Evolutionary conservation across 2,888 invertebrate species (phyloP).

Genomic region (Dicyrtoma fusca): DNA sequence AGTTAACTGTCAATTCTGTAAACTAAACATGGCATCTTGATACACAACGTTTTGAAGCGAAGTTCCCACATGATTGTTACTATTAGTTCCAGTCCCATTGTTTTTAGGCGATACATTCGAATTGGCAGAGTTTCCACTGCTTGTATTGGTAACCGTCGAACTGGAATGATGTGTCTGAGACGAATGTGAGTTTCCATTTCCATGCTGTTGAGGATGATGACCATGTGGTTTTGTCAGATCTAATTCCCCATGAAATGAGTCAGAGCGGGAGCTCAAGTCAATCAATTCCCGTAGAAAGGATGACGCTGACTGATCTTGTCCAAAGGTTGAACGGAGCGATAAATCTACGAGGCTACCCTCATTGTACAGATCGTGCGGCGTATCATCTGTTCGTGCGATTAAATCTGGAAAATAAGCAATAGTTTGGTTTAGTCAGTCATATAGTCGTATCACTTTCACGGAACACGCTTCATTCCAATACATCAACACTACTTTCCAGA

Average conservation of each 20-base stretch:
- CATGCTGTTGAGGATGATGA: constrained; percentile 34
- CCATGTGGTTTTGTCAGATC: constrained; percentile 50
- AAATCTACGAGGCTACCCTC: constrained; percentile 53
- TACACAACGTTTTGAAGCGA: constrained; percentile 50
- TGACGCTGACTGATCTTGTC: constrained; percentile 51
- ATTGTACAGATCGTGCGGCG: constrained; percentile 43
- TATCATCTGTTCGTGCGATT: constrained; percentile 49
- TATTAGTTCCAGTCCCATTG: constrained; percentile 14
- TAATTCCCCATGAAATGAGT: constrained; percentile 52
- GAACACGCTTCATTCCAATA: neutral
- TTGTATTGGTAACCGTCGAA: neutral
- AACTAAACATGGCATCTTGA: constrained; percentile 50
- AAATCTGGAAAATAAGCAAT: constrained; percentile 42
- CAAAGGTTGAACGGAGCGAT: constrained; percentile 50
- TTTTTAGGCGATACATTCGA: constrained; percentile 23
- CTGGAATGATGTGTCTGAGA: constrained; percentile 12
- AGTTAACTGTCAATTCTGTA: constrained; percentile 47
- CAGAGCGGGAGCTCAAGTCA: constrained; percentile 51
- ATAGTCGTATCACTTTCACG: neutral
- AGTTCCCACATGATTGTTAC: constrained; percentile 22
- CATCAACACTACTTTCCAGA: neutral
- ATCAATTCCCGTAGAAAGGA: constrained; percentile 54
- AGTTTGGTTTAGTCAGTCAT: neutral
- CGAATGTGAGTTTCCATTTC: constrained; percentile 28
- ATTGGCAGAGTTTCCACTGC: no score